phyloP scores from a whole-genome alignment of 2,113 vertebrate species.

The Spizaetus ornatus region DNA sequence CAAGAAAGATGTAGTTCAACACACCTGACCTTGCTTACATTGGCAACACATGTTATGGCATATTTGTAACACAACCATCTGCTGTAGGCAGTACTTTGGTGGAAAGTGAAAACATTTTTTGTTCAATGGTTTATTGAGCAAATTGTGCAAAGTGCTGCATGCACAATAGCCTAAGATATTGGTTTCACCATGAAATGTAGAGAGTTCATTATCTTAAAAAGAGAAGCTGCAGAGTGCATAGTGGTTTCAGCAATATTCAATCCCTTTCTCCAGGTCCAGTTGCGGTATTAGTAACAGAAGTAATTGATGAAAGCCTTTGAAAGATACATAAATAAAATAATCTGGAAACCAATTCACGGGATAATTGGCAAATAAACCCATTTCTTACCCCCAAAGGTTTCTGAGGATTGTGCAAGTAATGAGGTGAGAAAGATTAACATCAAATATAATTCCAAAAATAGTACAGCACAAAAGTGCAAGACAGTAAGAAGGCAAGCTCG shows the following conservation, averaged over 20 bases:
- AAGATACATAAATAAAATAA: neutral
- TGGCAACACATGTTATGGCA: rapidly evolving
- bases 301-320: neutral
- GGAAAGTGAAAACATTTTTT: neutral
- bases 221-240: neutral
- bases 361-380: neutral
- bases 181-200: neutral
- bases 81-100: too few species aligned
- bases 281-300: neutral
- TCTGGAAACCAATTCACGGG: neutral
- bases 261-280: neutral
- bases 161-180: neutral
- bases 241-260: neutral
- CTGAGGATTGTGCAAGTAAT: neutral
- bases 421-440: neutral
- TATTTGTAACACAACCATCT: neutral
- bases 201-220: neutral
- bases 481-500: neutral
- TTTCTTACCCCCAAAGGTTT: neutral
- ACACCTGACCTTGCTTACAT: neutral
- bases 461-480: neutral
- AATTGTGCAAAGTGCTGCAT: neutral
- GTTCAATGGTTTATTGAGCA: neutral
- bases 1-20: neutral
- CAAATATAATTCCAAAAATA: neutral